These are phyloP conservation scores for Aphelinus atriplicis DNA, from an alignment of 1,140 invertebrate species.

Conservation along the genomic window DNA sequence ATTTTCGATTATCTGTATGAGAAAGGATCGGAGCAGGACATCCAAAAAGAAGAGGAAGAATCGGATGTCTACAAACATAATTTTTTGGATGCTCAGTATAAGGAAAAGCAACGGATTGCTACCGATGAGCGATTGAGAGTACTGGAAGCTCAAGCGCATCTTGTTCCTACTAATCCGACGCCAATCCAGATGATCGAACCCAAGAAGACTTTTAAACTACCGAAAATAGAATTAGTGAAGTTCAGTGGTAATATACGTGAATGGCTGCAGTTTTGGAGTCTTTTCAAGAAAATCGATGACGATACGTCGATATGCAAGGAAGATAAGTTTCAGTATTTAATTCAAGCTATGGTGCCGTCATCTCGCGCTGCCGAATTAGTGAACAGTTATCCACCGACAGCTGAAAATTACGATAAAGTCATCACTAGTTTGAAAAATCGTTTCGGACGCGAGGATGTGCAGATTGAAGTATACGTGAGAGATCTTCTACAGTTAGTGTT, in stretches of 20 bases:
- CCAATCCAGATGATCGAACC: neutral
- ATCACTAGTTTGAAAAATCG: conserved; percentile 42
- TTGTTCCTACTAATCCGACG: too few species aligned
- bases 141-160: too few species aligned
- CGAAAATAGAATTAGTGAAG: neutral
- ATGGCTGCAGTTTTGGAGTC: conserved; percentile 21
- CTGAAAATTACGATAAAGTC: conserved; percentile 47
- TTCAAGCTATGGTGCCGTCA: conserved; percentile 25
- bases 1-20: too few species aligned
- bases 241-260: conserved; percentile 2
- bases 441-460: conserved; percentile 46
- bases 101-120: too few species aligned
- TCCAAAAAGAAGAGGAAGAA: too few species aligned
- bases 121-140: too few species aligned
- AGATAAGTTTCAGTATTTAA: conserved; percentile 23
- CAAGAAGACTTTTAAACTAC: conserved; percentile 20
- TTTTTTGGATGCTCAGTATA: too few species aligned
- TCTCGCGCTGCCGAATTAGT: conserved; percentile 3
- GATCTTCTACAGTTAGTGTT: conserved; percentile 47
- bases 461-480: conserved; percentile 2
- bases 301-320: conserved; percentile 29
- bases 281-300: conserved; percentile 47
- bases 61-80: too few species aligned
- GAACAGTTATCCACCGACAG: conserved; percentile 45
- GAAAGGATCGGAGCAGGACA: too few species aligned